Evolutionary conservation across 23 tunicate species (phyloP).

Genomic region (Botrylloides violaceus): DNA sequence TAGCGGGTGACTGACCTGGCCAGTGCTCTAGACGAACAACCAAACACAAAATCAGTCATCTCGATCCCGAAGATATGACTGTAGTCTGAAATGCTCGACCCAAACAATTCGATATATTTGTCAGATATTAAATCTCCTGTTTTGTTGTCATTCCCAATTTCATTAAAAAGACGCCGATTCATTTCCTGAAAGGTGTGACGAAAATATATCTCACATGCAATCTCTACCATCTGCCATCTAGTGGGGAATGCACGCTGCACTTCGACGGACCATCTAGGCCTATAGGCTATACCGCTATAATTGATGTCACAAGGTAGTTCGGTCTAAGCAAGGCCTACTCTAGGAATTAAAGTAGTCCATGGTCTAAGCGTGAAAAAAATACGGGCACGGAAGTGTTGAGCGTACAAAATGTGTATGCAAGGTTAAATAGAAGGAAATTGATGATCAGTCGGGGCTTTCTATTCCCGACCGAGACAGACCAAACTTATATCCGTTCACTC

Average conservation of each 20-base stretch:
- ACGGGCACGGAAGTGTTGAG: no score
- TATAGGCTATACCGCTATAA: no score
- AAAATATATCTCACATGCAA: no score
- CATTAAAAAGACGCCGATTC: background rate
- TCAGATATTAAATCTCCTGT: conserved; percentile 9
- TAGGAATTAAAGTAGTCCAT: no score
- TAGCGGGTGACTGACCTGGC: conserved; percentile 19
- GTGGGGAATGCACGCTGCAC: no score
- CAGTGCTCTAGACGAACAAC: conserved; percentile 12
- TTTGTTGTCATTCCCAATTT: conserved; percentile 1
- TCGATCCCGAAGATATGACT: conserved; percentile 8
- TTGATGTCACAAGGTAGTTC: no score
- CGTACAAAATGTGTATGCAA: no score
- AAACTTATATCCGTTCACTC: no score
- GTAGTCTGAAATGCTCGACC: background rate
- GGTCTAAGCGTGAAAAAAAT: no score
- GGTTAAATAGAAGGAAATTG: background rate
- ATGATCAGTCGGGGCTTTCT: background rate
- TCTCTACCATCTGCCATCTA: no score
- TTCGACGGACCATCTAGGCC: no score
- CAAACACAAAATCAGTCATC: conserved; percentile 9
- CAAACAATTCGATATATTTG: conserved; percentile 5
- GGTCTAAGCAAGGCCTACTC: no score
- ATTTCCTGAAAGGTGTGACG: conserved; percentile 1
- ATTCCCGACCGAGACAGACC: background rate